phyloP scores from a whole-genome alignment of 1,140 invertebrate genomes.

The Hylaeus volcanicus region DNA sequence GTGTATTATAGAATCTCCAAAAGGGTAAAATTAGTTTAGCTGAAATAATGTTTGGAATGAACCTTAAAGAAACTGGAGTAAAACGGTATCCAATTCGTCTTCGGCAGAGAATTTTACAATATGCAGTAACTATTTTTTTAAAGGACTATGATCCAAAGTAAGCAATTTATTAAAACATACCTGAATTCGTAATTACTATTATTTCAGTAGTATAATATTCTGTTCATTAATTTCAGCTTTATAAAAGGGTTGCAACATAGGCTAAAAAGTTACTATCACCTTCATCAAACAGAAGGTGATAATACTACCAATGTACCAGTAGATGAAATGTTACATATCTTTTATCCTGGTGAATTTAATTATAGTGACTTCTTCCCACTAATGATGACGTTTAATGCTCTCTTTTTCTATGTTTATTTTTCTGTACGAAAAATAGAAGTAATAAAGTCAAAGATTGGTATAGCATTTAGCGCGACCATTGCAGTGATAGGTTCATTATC shows the following conservation, averaged over 20 bases:
- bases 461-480: slow-evolving; percentile 93
- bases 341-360: slow-evolving; percentile 93
- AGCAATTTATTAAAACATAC: slow-evolving; percentile 59
- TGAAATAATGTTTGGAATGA: slow-evolving; percentile 96
- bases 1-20: slow-evolving; percentile 83
- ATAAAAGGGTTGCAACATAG: slow-evolving; percentile 87
- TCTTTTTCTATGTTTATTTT: slow-evolving; percentile 97
- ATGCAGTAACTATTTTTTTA: slow-evolving; percentile 93
- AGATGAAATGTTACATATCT: slow-evolving; percentile 86
- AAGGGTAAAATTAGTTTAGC: slow-evolving; percentile 91
- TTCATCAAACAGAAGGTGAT: slow-evolving; percentile 82
- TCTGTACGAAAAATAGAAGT: slow-evolving; percentile 96
- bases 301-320: slow-evolving; percentile 53
- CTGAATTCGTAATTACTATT: background rate
- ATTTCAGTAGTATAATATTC: background rate
- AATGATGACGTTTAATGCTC: slow-evolving; percentile 89
- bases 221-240: slow-evolving; percentile 83
- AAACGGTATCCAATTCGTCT: slow-evolving; percentile 92
- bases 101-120: slow-evolving; percentile 92
- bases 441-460: slow-evolving; percentile 94
- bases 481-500: slow-evolving; percentile 94
- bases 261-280: slow-evolving; percentile 86
- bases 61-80: slow-evolving; percentile 93
- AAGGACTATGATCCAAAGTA: slow-evolving; percentile 89
- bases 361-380: slow-evolving; percentile 93